Evolutionary conservation across 2,113 vertebrate genomes (phyloP).

Genomic region (Climacteris rufus): DNA sequence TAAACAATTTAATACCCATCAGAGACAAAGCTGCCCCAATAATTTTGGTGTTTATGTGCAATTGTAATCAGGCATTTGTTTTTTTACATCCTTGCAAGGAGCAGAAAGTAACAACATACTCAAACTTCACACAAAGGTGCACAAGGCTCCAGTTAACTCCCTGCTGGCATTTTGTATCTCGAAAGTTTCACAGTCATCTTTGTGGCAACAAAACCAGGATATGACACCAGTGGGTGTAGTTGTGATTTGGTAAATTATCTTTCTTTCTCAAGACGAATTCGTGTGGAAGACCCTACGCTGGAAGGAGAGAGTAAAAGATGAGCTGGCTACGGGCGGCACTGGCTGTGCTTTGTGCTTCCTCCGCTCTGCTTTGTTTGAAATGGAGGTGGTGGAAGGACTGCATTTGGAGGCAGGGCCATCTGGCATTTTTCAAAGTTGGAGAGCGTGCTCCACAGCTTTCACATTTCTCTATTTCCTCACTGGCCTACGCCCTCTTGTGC

Average conservation of each 20-base stretch:
- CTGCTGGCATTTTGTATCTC: neutral
- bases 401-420: neutral
- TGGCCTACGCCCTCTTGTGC: neutral
- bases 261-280: neutral
- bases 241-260: neutral
- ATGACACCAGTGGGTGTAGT: too few relatives aligned
- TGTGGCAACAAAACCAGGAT: neutral
- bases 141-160: neutral
- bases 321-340: too few relatives aligned
- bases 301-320: too few relatives aligned
- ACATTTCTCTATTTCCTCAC: neutral
- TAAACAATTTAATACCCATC: neutral
- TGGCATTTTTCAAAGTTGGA: neutral
- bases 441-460: neutral
- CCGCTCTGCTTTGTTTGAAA: neutral
- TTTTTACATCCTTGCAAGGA: neutral
- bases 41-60: neutral
- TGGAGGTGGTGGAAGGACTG: neutral
- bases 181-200: neutral
- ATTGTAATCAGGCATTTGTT: neutral
- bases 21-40: neutral
- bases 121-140: neutral
- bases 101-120: neutral
- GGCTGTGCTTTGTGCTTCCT: neutral
- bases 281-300: accelerated